phyloP scores from a whole-genome alignment of 2,113 vertebrate species.

The Serinus canaria region DNA sequence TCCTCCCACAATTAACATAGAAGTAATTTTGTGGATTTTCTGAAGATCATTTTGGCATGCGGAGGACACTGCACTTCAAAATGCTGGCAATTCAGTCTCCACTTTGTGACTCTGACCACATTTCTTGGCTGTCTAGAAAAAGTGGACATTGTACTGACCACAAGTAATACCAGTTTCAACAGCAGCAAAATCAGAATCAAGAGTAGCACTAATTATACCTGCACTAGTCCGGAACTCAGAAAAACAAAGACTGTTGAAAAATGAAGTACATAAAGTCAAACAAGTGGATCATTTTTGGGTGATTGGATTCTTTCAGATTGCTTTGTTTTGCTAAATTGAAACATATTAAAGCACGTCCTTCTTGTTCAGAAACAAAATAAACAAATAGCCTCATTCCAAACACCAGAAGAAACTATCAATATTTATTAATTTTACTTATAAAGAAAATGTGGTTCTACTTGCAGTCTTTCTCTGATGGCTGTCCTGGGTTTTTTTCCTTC shows the following conservation, averaged over 20 bases:
- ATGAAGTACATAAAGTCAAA: not conserved
- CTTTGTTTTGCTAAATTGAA: not conserved
- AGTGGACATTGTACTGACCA: too few relatives aligned
- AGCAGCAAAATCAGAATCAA: not conserved
- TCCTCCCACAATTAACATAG: not conserved
- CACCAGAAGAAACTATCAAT: not conserved
- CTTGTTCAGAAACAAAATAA: not conserved
- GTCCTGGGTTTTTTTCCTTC: not conserved
- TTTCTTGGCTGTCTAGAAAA: not conserved
- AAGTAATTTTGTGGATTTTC: not conserved
- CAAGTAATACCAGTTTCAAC: not conserved
- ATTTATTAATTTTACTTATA: not conserved
- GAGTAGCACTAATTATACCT: not conserved
- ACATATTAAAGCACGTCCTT: not conserved
- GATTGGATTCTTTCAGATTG: not conserved
- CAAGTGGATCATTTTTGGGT: not conserved
- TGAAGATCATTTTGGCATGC: not conserved
- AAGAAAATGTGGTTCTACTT: not conserved
- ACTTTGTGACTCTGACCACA: not conserved
- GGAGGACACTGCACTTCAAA: not conserved
- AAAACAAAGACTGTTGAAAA: not conserved
- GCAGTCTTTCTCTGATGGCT: not conserved
- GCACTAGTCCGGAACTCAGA: not conserved
- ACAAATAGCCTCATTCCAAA: not conserved
- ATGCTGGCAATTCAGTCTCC: rapidly evolving